A percentile compares a stretch with the other conserved stretches of the same genome.
phyloP scores from a whole-genome alignment of 2,113 vertebrate species.

The Scytalopus superciliaris region DNA sequence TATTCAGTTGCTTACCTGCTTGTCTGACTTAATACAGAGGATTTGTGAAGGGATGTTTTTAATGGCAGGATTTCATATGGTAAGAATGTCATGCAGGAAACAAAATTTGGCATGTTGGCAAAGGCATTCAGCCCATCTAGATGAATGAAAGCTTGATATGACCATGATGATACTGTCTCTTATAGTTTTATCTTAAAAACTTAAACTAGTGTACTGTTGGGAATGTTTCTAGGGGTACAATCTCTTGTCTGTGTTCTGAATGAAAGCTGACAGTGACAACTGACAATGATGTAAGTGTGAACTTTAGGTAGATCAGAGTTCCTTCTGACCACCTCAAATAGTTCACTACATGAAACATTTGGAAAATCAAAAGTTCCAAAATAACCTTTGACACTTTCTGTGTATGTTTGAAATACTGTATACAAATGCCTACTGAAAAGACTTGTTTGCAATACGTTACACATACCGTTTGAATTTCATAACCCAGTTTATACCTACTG shows the following conservation, averaged over 20 bases:
- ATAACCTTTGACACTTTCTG: neutral
- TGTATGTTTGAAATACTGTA: neutral
- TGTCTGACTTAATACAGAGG: neutral
- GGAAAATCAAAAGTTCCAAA: neutral
- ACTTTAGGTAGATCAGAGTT: conserved; percentile 38
- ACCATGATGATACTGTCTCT: neutral
- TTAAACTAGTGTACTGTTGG: conserved; percentile 53
- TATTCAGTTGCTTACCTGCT: neutral
- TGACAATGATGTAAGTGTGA: conserved; percentile 54
- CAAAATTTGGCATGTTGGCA: conserved; percentile 16
- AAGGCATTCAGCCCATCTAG: neutral
- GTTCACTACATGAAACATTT: conserved; percentile 41
- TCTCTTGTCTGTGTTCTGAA: conserved; percentile 67
- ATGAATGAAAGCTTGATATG: neutral
- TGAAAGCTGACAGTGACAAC: conserved; percentile 49
- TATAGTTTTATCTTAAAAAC: conserved; percentile 48
- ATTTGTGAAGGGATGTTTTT: conserved; percentile 32
- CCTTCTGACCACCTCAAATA: neutral
- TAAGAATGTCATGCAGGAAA: conserved; percentile 28
- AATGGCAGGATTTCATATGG: conserved; percentile 38
- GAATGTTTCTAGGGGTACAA: conserved; percentile 65
- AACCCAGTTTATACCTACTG: neutral
- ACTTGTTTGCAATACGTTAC: neutral
- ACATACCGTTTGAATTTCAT: neutral
- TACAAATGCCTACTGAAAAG: conserved; percentile 32